Base-by-base conservation (phyloP, 2,113 vertebrate species). In the Colossoma macropomum region DNA sequence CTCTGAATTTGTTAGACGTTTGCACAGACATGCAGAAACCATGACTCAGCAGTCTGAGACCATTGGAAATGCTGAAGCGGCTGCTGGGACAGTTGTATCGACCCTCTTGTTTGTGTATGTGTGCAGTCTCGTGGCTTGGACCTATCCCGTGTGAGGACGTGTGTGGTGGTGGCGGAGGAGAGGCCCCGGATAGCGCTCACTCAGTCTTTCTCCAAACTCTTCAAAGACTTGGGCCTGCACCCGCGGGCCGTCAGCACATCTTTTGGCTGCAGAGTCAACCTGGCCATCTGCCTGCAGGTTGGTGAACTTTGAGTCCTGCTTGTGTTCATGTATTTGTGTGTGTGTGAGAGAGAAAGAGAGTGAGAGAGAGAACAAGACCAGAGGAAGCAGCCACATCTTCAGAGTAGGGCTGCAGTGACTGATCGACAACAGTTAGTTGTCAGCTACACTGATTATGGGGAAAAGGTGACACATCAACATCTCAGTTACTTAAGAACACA, bases 231-330 rank as follows among this genome's bases (percentile, higher is more conserved):
- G 78, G 97, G 97, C 74, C 96, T 99, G 16, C 97, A 99, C 87
- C 97, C 98, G 0, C 94, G 97, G 25, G 97, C 97, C 0, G 97
- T 99, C 86, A 99, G 97, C 94, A 99, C 98, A 11, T 97, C 98
- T 0, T 98, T 99, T 34, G 98, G 98, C 92, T 99, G 98, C 91
- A 92, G 98, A 87, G 97, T 99, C 89, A 99, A 99, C 93, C 93
- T 99, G 91, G 97, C 98, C 63, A 98, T 99, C 85, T 99, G 98
- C 90, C 94, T 99, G 88, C 98, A 99, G 98, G 98, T 99, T 88
- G 92, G 93, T 80, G 12, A 59, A 16, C 45, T 1, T 27, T 16
- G 21, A 11, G 8, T 17, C 15, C 19, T 52, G 28, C 48, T 32
- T 66, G 17, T 28, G 30, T n/a, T 17, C 23, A 25, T 34, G 25